Conservation (phyloP, 2,113 vertebrate genomes). For the Chaetorhynchus papuensis region DNA sequence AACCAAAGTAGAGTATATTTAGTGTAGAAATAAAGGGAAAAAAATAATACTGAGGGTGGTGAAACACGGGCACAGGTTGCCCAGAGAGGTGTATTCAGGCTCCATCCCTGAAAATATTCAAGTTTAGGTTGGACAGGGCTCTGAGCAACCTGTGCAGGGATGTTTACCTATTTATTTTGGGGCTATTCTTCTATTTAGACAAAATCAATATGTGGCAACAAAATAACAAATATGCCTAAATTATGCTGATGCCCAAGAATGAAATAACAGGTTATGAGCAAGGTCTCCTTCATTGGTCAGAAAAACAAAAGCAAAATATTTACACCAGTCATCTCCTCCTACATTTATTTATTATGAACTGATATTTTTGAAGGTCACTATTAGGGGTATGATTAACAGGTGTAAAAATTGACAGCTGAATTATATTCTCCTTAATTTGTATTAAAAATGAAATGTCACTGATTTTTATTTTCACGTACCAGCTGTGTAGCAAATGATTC, state of each 20-base stretch:
- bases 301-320: not conserved
- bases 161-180: not conserved
- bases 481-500: not conserved
- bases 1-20: not conserved
- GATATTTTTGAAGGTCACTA: not conserved
- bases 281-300: not conserved
- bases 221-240: not conserved
- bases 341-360: not conserved
- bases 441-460: not conserved
- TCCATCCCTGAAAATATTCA: not conserved
- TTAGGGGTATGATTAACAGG: not conserved
- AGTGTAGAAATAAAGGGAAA: not conserved
- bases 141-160: not conserved
- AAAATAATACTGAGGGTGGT: not conserved
- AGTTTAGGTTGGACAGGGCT: not conserved
- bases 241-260: not conserved
- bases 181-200: not conserved
- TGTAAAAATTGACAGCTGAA: not conserved
- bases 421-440: not conserved
- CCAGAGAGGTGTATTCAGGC: not conserved
- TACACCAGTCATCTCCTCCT: not conserved
- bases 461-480: not conserved
- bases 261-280: not conserved
- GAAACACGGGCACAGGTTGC: not conserved
- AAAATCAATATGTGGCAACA: not conserved